These are phyloP conservation scores for Timandra comae DNA, from an alignment of 2,888 invertebrate species.

Conservation along the genomic window DNA sequence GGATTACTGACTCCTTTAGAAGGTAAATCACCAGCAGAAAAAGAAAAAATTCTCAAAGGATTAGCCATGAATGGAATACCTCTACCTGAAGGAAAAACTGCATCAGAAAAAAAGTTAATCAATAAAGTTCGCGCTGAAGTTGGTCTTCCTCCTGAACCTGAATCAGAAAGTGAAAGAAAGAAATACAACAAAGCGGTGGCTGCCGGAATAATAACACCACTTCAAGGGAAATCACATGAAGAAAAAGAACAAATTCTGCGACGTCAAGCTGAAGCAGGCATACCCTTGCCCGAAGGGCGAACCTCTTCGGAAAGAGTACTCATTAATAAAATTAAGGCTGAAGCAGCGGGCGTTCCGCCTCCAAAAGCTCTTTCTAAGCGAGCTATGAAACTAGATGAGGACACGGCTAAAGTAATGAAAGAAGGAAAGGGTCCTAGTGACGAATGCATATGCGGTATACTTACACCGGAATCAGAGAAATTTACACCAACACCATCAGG, in stretches of 20 bases:
- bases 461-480: slow-evolving; percentile 22
- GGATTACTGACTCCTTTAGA: slow-evolving; percentile 22
- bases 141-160: slow-evolving; percentile 19
- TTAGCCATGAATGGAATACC: slow-evolving; percentile 18
- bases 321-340: slow-evolving; percentile 19
- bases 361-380: slow-evolving; percentile 7
- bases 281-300: slow-evolving; percentile 22
- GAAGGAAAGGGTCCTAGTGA: slow-evolving; percentile 32
- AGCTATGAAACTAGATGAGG: slow-evolving; percentile 17
- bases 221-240: slow-evolving; percentile 27
- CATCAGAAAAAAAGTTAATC: slow-evolving; percentile 17
- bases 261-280: slow-evolving; percentile 12
- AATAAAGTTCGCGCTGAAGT: slow-evolving; percentile 17
- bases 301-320: slow-evolving; percentile 24
- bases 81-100: slow-evolving; percentile 21
- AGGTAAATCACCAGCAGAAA: slow-evolving; percentile 23
- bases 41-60: slow-evolving; percentile 21
- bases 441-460: slow-evolving; percentile 29
- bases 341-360: slow-evolving; percentile 10
- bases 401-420: slow-evolving; percentile 26
- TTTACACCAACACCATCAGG: slow-evolving; percentile 10
- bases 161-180: slow-evolving; percentile 18
- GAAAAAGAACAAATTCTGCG: slow-evolving; percentile 21
- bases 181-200: slow-evolving; percentile 26
- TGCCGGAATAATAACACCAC: slow-evolving; percentile 26